phyloP scores from a whole-genome alignment of 2,113 vertebrate genomes.

The Echinops telfairi region DNA sequence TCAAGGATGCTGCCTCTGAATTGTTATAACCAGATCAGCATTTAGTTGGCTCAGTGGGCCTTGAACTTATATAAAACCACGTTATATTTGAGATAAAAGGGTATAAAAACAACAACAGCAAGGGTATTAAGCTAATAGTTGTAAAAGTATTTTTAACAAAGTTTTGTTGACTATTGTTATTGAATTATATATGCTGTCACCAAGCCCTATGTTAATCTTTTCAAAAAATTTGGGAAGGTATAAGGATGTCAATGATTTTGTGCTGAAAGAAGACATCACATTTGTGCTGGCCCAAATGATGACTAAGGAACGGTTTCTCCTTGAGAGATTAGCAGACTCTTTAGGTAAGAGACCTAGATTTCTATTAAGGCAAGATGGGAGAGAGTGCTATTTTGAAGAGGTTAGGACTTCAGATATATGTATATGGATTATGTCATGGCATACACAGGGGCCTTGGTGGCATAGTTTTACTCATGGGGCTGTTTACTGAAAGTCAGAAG shows the following conservation, averaged over 20 bases:
- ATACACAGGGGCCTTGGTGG: neutral
- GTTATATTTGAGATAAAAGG: neutral
- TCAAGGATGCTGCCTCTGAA: constrained; percentile 1
- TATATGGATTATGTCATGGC: neutral
- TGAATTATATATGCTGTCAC: neutral
- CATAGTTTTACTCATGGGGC: neutral
- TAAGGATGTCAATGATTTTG: neutral
- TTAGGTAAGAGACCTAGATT: neutral
- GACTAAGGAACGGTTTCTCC: neutral
- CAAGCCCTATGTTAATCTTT: neutral
- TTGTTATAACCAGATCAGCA: neutral
- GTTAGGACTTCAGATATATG: neutral
- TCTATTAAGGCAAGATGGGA: neutral
- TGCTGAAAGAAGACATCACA: neutral
- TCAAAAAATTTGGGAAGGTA: neutral
- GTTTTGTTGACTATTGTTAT: constrained; percentile 15
- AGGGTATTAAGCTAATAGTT: neutral
- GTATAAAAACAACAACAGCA: too few relatives aligned
- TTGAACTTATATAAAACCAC: neutral
- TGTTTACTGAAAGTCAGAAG: neutral
- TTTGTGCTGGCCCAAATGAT: neutral
- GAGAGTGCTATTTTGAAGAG: neutral
- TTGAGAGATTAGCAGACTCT: neutral
- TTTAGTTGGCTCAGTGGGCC: neutral
- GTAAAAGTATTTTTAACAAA: constrained; percentile 2